Evolutionary conservation across 2,113 vertebrate genomes (phyloP).

Genomic region (Labeo rohita): DNA sequence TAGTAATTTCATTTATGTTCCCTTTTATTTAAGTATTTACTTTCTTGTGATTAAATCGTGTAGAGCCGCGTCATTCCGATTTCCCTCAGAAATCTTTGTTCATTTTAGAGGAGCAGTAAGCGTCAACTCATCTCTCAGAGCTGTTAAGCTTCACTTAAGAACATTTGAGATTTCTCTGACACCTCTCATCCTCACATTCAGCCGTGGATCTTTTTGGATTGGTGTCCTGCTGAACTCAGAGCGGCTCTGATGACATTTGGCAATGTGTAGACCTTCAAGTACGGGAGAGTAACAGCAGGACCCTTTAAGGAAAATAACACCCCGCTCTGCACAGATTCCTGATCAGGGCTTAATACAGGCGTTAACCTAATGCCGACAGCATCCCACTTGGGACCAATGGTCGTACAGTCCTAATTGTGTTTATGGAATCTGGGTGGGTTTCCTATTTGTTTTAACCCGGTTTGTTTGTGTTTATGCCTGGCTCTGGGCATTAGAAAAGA

Average conservation of each 20-base stretch:
- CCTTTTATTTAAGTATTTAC: slow-evolving; percentile 22
- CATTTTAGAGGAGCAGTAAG: neutral
- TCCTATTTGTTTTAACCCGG: slow-evolving; percentile 24
- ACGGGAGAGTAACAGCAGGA: neutral
- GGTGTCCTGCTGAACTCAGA: slow-evolving; percentile 30
- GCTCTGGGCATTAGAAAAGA: slow-evolving; percentile 21
- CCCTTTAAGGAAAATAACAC: neutral
- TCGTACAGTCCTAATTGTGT: slow-evolving; percentile 12
- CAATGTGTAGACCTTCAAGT: neutral
- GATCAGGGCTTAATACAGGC: slow-evolving; percentile 21
- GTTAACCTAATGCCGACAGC: neutral
- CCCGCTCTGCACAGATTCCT: neutral
- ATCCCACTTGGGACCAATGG: slow-evolving; percentile 9
- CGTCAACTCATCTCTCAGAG: neutral
- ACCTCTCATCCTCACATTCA: neutral
- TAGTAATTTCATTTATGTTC: slow-evolving; percentile 39
- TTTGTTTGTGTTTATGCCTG: neutral
- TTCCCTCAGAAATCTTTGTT: slow-evolving; percentile 14
- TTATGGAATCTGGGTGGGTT: slow-evolving; percentile 9
- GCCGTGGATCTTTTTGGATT: neutral
- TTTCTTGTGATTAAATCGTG: slow-evolving; percentile 28
- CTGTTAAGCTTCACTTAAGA: neutral
- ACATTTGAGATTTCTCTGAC: neutral
- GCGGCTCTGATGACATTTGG: neutral
- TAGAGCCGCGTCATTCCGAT: neutral